A percentile compares a stretch with the other conserved stretches of the same genome.
Conservation (phyloP, 2,113 vertebrate species). For the Ibidorhyncha struthersii region DNA sequence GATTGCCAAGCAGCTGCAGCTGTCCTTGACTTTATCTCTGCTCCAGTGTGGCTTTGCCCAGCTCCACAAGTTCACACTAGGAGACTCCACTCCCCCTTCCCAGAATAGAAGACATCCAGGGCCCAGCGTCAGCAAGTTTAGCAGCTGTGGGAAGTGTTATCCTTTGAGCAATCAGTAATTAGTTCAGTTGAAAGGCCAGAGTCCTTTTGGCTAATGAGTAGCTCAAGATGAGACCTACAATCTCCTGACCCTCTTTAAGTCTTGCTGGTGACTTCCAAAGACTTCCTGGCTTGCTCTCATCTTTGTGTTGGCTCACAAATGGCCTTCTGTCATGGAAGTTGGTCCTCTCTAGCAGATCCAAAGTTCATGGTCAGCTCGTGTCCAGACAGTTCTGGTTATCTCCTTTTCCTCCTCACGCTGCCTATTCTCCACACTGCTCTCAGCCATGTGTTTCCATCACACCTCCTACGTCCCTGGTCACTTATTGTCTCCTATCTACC, state of each 20-base stretch:
- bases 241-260: background rate
- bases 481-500: no score
- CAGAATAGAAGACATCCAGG: constrained; percentile 67
- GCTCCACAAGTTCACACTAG: constrained; percentile 68
- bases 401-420: background rate
- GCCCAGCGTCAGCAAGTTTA: constrained; percentile 58
- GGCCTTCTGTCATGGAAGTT: background rate
- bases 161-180: constrained; percentile 59
- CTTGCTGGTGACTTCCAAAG: background rate
- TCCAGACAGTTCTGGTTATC: background rate
- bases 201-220: constrained; percentile 57
- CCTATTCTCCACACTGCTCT: background rate
- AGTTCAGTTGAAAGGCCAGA: constrained; percentile 49
- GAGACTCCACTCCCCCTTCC: constrained; percentile 71
- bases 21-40: constrained; percentile 66
- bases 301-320: background rate
- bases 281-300: background rate
- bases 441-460: background rate
- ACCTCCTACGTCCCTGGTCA: rapidly evolving
- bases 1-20: constrained; percentile 67
- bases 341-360: background rate
- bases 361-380: background rate
- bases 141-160: constrained; percentile 58
- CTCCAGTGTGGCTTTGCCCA: constrained; percentile 64
- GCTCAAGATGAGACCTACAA: background rate